Percentiles rank a stretch among this genome's conserved stretches.
Conservation (phyloP, 2,888 invertebrate species). For the Lymantria monacha region DNA sequence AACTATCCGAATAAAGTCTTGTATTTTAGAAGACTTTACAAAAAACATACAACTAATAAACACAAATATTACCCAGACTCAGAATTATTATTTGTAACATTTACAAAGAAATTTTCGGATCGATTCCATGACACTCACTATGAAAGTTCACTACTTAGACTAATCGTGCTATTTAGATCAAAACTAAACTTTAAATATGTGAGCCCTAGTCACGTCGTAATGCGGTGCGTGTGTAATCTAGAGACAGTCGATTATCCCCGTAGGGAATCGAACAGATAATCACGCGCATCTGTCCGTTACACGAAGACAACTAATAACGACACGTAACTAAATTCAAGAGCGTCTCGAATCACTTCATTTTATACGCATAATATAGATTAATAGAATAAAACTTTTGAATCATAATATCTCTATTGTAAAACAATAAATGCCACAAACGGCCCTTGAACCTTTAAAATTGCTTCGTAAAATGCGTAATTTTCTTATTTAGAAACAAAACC, state of each 20-base stretch:
- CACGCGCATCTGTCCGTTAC: constrained; percentile 61
- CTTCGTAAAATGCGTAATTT: too few relatives aligned
- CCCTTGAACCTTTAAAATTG: too few relatives aligned
- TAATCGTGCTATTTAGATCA: too few relatives aligned
- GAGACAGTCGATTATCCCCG: constrained; percentile 35
- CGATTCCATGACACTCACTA: too few relatives aligned
- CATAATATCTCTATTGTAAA: constrained; percentile 30
- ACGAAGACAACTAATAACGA: constrained; percentile 55
- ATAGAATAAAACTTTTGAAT: constrained; percentile 36
- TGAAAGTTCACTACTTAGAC: too few relatives aligned
- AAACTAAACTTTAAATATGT: neutral
- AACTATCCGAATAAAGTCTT: too few relatives aligned
- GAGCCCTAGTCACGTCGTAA: constrained; percentile 36
- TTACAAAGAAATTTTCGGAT: too few relatives aligned
- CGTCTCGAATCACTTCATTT: constrained; percentile 64
- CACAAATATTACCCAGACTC: too few relatives aligned
- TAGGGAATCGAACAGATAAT: constrained; percentile 37
- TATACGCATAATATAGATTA: constrained; percentile 45
- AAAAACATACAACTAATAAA: too few relatives aligned
- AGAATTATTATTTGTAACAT: too few relatives aligned
- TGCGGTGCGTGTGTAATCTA: constrained; percentile 58
- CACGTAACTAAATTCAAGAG: constrained; percentile 71
- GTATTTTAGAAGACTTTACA: too few relatives aligned
- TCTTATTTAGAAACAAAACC: too few relatives aligned
- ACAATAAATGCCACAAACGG: constrained; percentile 27